Conservation (phyloP, 1,140 invertebrate species). For the Idris sp. region DNA sequence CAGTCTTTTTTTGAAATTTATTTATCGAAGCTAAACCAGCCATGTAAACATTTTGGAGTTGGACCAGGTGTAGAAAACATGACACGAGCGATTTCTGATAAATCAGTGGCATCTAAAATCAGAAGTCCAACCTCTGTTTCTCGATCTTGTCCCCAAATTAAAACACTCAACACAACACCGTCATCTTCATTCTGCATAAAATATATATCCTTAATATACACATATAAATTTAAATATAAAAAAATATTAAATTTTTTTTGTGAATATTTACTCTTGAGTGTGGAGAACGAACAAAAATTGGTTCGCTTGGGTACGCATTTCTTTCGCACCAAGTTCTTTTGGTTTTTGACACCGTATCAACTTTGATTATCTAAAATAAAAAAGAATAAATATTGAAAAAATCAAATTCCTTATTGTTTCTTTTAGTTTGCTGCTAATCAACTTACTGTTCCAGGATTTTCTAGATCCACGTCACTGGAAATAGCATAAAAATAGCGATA, state of each 20-base stretch:
- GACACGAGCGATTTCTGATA: slow-evolving; percentile 83
- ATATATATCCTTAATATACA: too few relatives aligned
- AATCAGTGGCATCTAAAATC: slow-evolving; percentile 83
- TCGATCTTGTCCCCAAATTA: slow-evolving; percentile 82
- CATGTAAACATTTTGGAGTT: slow-evolving; percentile 88
- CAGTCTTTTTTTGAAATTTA: slow-evolving; percentile 37
- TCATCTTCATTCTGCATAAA: slow-evolving; percentile 84
- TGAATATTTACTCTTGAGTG: slow-evolving; percentile 80
- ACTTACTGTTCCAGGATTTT: slow-evolving; percentile 87
- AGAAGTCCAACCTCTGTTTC: slow-evolving; percentile 83
- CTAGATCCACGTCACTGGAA: slow-evolving; percentile 89
- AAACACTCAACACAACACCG: slow-evolving; percentile 84
- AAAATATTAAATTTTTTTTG: slow-evolving; percentile 1
- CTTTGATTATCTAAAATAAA: slow-evolving; percentile 84
- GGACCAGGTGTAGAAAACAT: slow-evolving; percentile 84
- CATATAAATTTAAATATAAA: too few relatives aligned
- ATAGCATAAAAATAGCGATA: slow-evolving; percentile 94
- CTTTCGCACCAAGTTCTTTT: slow-evolving; percentile 85
- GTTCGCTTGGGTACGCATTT: slow-evolving; percentile 90
- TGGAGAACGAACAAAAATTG: slow-evolving; percentile 88
- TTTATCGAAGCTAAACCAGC: slow-evolving; percentile 82
- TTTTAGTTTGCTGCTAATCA: neutral
- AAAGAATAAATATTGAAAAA: slow-evolving; percentile 1
- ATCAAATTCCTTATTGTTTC: neutral
- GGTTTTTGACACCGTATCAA: slow-evolving; percentile 83